Evolutionary conservation across 1,140 invertebrate genomes (phyloP).

Genomic region (Nylanderia fulva): DNA sequence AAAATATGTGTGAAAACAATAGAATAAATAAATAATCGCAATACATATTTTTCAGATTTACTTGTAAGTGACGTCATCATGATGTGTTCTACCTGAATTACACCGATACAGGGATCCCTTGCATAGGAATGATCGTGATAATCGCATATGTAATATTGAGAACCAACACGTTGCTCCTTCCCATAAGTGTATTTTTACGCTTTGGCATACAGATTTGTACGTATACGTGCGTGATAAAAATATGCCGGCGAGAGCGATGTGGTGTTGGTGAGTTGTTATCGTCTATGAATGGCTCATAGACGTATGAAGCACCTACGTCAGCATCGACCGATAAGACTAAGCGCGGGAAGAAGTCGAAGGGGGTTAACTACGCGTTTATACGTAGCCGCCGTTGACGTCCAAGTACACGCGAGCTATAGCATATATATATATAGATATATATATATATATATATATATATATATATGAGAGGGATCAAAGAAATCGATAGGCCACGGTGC

Average conservation of each 20-base stretch:
- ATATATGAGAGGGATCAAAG: constrained; percentile 62
- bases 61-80: no score
- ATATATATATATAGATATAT: no score
- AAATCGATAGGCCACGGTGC: constrained; percentile 69
- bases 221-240: constrained; percentile 58
- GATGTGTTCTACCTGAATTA: no score
- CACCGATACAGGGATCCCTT: no score
- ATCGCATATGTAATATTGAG: constrained; percentile 22
- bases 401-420: constrained; percentile 61
- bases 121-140: constrained; percentile 43
- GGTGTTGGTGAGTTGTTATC: constrained; percentile 68
- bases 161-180: constrained; percentile 27
- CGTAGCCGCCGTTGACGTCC: constrained; percentile 70
- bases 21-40: no score
- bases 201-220: constrained; percentile 11
- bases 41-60: no score
- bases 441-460: no score
- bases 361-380: constrained; percentile 64
- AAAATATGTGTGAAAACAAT: no score
- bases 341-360: constrained; percentile 32
- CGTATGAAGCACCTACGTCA: constrained; percentile 69
- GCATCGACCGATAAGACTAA: constrained; percentile 72
- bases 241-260: constrained; percentile 30
- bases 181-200: constrained; percentile 45
- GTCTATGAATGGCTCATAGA: constrained; percentile 73